phyloP scores from a whole-genome alignment of 2,113 vertebrate species.

The Neolamprologus variostigma region DNA sequence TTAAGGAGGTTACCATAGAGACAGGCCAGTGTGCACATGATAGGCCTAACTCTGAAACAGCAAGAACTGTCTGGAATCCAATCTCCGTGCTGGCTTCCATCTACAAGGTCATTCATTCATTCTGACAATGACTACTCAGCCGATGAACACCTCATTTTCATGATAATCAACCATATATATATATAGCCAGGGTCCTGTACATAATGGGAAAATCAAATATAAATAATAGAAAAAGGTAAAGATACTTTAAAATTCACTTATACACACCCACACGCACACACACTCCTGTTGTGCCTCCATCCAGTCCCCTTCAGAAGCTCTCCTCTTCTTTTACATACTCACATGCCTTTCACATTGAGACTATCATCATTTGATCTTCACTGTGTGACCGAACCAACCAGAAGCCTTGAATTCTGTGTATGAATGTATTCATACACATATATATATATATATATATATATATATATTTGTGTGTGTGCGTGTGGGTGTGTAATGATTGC shows the following conservation, averaged over 20 bases:
- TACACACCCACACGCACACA: not conserved
- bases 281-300: too few relatives aligned
- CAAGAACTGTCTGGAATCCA: constrained; percentile 71
- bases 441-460: too few relatives aligned
- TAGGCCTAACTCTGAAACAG: constrained; percentile 69
- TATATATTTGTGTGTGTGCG: too few relatives aligned
- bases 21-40: constrained; percentile 68
- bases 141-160: constrained; percentile 53
- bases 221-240: not conserved
- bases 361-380: too few relatives aligned
- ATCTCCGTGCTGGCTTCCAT: constrained; percentile 50
- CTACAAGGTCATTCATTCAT: constrained; percentile 68
- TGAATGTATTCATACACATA: too few relatives aligned
- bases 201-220: not conserved
- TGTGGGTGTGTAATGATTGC: too few relatives aligned
- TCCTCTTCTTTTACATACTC: too few relatives aligned
- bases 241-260: not conserved
- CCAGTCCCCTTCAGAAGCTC: too few relatives aligned
- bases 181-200: not conserved
- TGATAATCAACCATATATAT: constrained; percentile 41
- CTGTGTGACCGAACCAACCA: too few relatives aligned
- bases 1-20: constrained; percentile 77
- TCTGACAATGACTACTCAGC: constrained; percentile 50
- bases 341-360: too few relatives aligned
- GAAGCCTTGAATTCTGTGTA: too few relatives aligned